A percentile compares a stretch with the other conserved stretches of the same genome.
Evolutionary conservation across 2,888 invertebrate genomes (phyloP).

Genomic region (Erebia palarica): DNA sequence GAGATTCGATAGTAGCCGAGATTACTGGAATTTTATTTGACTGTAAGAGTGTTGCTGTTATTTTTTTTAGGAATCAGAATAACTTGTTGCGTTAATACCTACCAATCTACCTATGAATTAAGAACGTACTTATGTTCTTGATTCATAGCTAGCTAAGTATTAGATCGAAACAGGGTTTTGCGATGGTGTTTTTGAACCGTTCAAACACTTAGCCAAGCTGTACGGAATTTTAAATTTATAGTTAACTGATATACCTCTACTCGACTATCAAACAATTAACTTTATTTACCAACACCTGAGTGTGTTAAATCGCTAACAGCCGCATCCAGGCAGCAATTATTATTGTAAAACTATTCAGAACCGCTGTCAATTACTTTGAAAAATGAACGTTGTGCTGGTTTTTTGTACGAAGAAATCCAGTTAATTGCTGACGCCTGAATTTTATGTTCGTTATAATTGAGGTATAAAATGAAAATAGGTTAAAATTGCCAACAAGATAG

Average conservation of each 20-base stretch:
- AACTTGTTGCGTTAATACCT: no score
- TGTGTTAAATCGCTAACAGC: slow-evolving; percentile 8
- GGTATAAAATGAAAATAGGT: background rate
- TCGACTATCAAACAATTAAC: background rate
- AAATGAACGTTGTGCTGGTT: slow-evolving; percentile 6
- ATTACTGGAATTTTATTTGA: no score
- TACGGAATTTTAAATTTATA: background rate
- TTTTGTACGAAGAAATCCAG: slow-evolving; percentile 10
- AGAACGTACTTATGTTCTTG: no score
- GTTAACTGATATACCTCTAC: slow-evolving; percentile 20
- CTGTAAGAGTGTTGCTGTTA: no score
- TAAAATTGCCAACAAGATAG: background rate
- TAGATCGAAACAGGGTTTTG: background rate
- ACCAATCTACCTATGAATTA: no score
- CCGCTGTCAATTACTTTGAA: slow-evolving; percentile 14
- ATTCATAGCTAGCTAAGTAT: no score
- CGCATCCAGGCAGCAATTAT: slow-evolving; percentile 17
- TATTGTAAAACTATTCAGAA: slow-evolving; percentile 13
- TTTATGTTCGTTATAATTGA: background rate
- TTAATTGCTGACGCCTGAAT: slow-evolving; percentile 11
- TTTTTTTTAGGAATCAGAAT: no score
- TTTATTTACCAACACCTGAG: slow-evolving; percentile 1
- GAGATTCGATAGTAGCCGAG: background rate
- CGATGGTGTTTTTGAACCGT: no score
- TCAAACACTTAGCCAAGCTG: background rate